Percentiles rank a stretch among this genome's conserved stretches.
These are phyloP conservation scores for Myotis lucifugus DNA, from an alignment of 2,113 vertebrate genomes.

Conservation along the genomic window DNA sequence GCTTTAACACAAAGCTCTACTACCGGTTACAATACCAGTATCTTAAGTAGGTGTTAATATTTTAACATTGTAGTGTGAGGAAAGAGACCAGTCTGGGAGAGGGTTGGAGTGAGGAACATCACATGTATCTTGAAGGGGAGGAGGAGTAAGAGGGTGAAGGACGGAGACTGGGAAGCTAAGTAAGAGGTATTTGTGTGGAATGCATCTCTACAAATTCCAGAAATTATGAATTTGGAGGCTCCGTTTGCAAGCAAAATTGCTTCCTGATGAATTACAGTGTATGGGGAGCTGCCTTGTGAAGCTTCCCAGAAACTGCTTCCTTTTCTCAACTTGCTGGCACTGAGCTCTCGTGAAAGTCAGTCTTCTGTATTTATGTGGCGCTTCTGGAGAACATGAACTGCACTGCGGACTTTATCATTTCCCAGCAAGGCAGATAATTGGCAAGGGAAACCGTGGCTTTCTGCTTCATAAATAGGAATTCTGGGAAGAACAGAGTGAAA, in stretches of 20 bases:
- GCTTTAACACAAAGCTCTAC: not conserved
- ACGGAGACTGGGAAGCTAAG: not conserved
- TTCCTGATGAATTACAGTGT: not conserved
- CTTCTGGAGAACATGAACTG: not conserved
- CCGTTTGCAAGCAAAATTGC: conserved; percentile 43
- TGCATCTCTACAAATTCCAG: not conserved
- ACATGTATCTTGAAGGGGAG: not conserved
- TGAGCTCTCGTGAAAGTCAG: not conserved
- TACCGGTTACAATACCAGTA: not conserved
- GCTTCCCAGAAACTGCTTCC: conserved; percentile 8
- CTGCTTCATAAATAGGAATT: not conserved
- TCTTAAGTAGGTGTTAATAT: not conserved
- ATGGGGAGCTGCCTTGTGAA: not conserved
- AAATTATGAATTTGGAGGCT: not conserved
- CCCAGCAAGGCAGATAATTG: not conserved
- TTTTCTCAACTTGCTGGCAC: not conserved
- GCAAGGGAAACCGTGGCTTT: not conserved
- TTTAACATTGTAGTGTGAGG: not conserved
- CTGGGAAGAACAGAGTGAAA: not conserved
- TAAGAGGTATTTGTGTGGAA: not conserved
- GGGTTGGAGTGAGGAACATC: not conserved
- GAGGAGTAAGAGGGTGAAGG: not conserved
- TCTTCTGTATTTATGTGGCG: conserved; percentile 15
- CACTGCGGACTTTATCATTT: not conserved
- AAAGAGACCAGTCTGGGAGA: not conserved